Conservation (phyloP, 1,140 invertebrate species). For the Linepithema humile region DNA sequence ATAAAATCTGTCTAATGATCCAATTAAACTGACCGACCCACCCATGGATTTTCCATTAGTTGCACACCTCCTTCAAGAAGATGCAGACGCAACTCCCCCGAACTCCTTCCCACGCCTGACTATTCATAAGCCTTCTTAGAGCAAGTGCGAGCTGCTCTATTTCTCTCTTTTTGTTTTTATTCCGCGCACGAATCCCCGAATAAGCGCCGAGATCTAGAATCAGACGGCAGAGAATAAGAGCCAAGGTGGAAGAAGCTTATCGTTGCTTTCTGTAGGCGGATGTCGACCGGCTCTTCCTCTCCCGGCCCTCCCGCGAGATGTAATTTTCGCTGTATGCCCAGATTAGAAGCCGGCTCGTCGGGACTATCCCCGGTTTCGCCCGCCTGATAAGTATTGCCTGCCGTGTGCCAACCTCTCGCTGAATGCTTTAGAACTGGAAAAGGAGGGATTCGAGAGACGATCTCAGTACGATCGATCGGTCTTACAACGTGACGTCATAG, state of each 20-base stretch:
- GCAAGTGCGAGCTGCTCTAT: not conserved
- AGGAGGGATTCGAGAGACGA: constrained; percentile 70
- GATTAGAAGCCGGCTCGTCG: constrained; percentile 78
- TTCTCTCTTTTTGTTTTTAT: constrained; percentile 24
- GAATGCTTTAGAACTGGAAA: constrained; percentile 69
- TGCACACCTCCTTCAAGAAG: not conserved
- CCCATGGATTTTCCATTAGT: not conserved
- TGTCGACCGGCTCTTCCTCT: constrained; percentile 65
- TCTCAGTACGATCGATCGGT: constrained; percentile 69
- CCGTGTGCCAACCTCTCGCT: constrained; percentile 39
- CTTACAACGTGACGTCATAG: constrained; percentile 60
- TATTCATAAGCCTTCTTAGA: constrained; percentile 51
- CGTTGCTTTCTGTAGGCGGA: constrained; percentile 60
- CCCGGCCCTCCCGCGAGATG: constrained; percentile 56
- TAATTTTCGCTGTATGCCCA: constrained; percentile 80
- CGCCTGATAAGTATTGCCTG: constrained; percentile 74
- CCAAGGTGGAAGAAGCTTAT: constrained; percentile 61
- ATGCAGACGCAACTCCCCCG: not conserved
- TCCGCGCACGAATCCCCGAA: constrained; percentile 24
- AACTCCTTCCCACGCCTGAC: not conserved
- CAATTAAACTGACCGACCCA: not conserved
- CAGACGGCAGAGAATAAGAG: constrained; percentile 39
- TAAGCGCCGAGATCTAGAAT: constrained; percentile 4
- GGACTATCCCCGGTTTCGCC: constrained; percentile 43
- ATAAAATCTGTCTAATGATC: constrained; percentile 31